Evolutionary conservation across 2,888 invertebrate genomes (phyloP), one percentile per base, ranked within the genome.

Genomic region (Antheraea yamamai): DNA sequence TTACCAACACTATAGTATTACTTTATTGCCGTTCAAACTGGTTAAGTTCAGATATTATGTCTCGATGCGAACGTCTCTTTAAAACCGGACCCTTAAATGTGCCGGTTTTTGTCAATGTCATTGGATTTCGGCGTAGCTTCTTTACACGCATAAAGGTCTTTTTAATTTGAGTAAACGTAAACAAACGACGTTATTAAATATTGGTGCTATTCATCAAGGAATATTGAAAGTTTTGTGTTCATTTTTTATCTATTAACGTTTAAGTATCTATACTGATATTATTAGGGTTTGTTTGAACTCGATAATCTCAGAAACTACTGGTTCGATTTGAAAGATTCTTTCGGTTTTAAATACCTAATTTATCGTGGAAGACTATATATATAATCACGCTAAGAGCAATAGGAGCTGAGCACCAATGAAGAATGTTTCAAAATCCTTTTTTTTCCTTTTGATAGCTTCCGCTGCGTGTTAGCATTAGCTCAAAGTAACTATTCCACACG

Each of bases 11-110:
- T 87, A 84, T 87, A 86, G 80, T 82, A 86, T 86, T 89, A 87
- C 88, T 90, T 91, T 92, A 91, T 90, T 88, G 88, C 86, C 81
- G 77, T 83, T 81, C 81, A 81, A 86, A 90, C 87, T 87, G 84
- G 86, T 87, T 84, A 76, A 82, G 82, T 84, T 82, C 78, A 83
- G 83, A 85, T 82, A 83, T 73, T 79, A 81, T 81, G 83, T 85
- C 84, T 83, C 79, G 73, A 73, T 77, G 80, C 82, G 81, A 81
- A 79, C 80, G 79, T 81, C 80, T 80, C 78, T 77, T 78, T 71
- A 80, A 81, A 85, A 83, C 82, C 76, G 78, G 80, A 81, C 80
- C 78, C 79, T 81, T 76, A 72, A 80, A 80, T 77, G 77, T 74
- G 78, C 74, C 71, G 78, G 74, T 78, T 79, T 82, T 81, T 80